A percentile compares a stretch with the other conserved stretches of the same genome.
phyloP scores from a whole-genome alignment of 2,888 invertebrate species.

The Coelogynopora nodosa region DNA sequence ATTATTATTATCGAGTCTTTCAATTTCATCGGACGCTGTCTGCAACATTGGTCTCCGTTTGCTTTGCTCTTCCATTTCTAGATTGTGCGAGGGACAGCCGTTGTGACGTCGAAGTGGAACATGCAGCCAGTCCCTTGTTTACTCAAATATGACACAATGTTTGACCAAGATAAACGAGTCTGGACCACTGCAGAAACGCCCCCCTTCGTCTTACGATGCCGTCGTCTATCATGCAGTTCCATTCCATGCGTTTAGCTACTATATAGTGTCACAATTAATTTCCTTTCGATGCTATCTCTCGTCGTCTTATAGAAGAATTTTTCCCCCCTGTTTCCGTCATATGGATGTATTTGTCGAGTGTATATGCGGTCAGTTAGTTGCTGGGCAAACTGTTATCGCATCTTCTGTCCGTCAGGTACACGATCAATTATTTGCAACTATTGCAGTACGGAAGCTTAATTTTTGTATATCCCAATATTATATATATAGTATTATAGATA shows the following conservation, averaged over 20 bases:
- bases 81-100: neutral
- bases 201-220: neutral
- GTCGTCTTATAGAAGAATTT: neutral
- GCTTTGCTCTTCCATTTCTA: no score
- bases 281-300: neutral
- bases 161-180: conserved; percentile 14
- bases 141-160: neutral
- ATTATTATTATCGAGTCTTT: no score
- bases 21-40: neutral
- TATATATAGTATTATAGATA: no score
- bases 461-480: no score
- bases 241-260: neutral
- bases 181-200: neutral
- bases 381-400: neutral
- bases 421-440: no score
- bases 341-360: neutral
- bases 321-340: neutral
- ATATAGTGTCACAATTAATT: neutral
- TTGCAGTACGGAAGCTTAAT: no score
- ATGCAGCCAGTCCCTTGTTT: neutral
- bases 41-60: neutral
- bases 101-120: neutral
- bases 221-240: neutral
- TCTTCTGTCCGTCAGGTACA: no score
- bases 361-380: neutral